Evolutionary conservation across 2,888 invertebrate species (phyloP), one percentile per base, ranked within the genome.

Genomic region (Chouioia cunea): DNA sequence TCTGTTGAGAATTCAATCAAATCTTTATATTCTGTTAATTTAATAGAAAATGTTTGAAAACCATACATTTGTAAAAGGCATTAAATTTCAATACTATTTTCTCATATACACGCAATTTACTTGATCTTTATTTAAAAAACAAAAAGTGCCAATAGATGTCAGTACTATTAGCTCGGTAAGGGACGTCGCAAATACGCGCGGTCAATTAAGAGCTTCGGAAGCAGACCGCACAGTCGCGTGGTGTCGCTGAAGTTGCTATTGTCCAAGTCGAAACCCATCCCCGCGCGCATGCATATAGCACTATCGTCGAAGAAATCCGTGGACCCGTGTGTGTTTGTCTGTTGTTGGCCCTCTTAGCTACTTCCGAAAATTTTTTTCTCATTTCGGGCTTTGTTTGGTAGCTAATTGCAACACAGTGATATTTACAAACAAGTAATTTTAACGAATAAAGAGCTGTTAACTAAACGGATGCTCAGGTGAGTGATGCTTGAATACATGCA

Each of bases 401-500:
- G 12, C 22, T 48, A n/a, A 15, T n/a, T 6, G 4, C 46, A 10
- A 27, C 14, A 23, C 20, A 18, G 22, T 56, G 47, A 6, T 27
- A 36, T 12, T 43, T 4, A 2, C 62, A 43, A 20, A 4, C 14
- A 47, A 8, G 12, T 22, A 18, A 18, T 14, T 20, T 27, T 2
- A 4, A 15, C 27, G 12, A 47, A 20, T 3, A 16, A 54, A n/a
- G 27, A 27, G 4, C 18, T 43, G 18, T 2, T 20, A n/a, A 22
- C 15, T 43, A 63, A 54, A 14, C 64, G 59, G 53, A 70, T 59
- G 59, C 43, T 23, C 59, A 70, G 70, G 70, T 70, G 59, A 70
- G 70, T 70, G 52, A 22, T 54, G 16, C 46, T 58, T 44, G 23
- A n/a, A 52, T 10, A 58, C 46, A 36, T 36, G 20, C 36, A 36